phyloP scores from a whole-genome alignment of 2,888 invertebrate genomes.

The Andrena bicolor region DNA sequence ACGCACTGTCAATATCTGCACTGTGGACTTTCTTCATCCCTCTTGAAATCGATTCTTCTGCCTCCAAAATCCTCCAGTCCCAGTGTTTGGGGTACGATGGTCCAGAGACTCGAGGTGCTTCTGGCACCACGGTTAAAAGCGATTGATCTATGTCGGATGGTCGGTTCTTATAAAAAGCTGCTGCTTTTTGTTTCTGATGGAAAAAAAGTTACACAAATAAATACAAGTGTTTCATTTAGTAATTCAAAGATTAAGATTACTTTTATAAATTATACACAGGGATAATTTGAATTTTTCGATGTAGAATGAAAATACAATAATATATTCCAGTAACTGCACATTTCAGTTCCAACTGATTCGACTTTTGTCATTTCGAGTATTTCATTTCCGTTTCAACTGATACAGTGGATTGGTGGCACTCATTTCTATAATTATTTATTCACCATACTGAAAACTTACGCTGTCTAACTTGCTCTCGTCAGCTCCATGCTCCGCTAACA shows the following conservation, averaged over 20 bases:
- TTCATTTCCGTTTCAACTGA: too few relatives aligned
- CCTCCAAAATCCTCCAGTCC: slow-evolving; percentile 90
- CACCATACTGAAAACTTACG: slow-evolving; percentile 87
- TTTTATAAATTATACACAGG: too few relatives aligned
- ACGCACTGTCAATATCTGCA: slow-evolving; percentile 83
- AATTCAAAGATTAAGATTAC: neutral
- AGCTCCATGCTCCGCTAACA: slow-evolving; percentile 92
- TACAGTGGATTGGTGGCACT: neutral
- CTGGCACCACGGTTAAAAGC: slow-evolving; percentile 90
- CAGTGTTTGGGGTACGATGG: slow-evolving; percentile 89
- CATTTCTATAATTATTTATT: slow-evolving; percentile 13
- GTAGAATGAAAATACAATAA: too few relatives aligned
- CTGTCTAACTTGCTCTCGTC: slow-evolving; percentile 94
- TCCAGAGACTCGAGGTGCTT: slow-evolving; percentile 92
- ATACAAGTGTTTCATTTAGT: neutral
- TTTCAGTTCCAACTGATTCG: neutral
- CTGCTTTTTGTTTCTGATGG: slow-evolving; percentile 92
- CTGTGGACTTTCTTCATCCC: slow-evolving; percentile 86
- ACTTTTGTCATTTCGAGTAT: neutral
- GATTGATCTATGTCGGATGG: slow-evolving; percentile 92
- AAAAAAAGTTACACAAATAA: neutral
- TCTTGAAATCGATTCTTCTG: slow-evolving; percentile 83
- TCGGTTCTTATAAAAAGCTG: slow-evolving; percentile 92
- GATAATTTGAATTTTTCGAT: too few relatives aligned
- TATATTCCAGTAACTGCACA: too few relatives aligned